Evolutionary conservation across 2,888 invertebrate species (phyloP).

Genomic region (Octonoba sinensis): DNA sequence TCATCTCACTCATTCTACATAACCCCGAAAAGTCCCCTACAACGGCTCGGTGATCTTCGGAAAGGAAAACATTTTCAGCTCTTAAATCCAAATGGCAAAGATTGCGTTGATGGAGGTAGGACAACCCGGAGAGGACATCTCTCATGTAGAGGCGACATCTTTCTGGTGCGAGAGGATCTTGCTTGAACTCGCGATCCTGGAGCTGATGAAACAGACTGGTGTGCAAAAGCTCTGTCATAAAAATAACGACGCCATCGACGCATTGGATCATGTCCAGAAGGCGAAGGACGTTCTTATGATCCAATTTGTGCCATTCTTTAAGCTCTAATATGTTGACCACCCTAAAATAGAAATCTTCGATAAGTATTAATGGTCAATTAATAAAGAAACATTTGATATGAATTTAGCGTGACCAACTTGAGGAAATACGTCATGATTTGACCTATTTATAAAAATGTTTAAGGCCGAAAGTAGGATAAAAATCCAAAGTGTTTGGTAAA

Average conservation of each 20-base stretch:
- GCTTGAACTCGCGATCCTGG: conserved; percentile 19
- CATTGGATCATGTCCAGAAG: conserved; percentile 13
- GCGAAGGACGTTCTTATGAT: conserved; percentile 36
- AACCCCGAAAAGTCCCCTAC: conserved; percentile 44
- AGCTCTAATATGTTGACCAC: conserved; percentile 37
- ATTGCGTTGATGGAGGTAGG: conserved; percentile 24
- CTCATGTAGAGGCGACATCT: conserved; percentile 28
- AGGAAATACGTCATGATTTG: no score
- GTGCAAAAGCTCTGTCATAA: conserved; percentile 46
- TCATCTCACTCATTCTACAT: conserved; percentile 8
- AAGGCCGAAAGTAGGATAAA: no score
- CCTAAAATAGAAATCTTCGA: conserved; percentile 6
- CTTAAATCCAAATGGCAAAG: conserved; percentile 51
- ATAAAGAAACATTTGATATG: no score
- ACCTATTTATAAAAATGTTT: no score
- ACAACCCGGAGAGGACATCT: conserved; percentile 18
- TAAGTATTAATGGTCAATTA: no score
- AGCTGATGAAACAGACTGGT: conserved; percentile 35
- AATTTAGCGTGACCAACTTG: no score
- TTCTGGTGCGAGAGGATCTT: conserved; percentile 3
- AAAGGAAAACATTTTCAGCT: conserved; percentile 41
- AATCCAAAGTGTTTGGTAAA: no score
- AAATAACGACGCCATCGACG: conserved; percentile 31
- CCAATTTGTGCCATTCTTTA: conserved; percentile 24
- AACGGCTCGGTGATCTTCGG: conserved; percentile 25